phyloP scores from a whole-genome alignment of 2,113 vertebrate genomes.

The Trichechus manatus region DNA sequence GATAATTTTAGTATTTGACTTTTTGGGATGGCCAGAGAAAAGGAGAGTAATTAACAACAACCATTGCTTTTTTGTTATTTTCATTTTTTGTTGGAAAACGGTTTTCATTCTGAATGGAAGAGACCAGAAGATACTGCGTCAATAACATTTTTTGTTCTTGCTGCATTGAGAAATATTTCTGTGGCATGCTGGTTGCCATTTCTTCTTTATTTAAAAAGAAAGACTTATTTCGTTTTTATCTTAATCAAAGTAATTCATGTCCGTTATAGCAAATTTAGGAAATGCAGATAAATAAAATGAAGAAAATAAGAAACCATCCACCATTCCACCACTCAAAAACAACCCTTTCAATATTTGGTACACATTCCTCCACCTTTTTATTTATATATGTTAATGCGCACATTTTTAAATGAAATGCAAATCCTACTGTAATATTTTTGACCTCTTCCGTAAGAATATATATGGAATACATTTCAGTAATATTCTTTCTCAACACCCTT shows the following conservation, averaged over 20 bases:
- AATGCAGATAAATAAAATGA: neutral
- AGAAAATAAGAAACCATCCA: neutral
- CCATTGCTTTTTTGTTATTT: constrained; percentile 20
- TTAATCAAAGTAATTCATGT: constrained; percentile 34
- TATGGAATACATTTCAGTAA: neutral
- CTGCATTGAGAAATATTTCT: neutral
- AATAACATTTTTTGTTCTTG: neutral
- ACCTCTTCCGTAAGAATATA: constrained; percentile 29
- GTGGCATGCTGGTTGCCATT: neutral
- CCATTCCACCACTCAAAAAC: neutral
- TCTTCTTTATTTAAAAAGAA: constrained; percentile 36
- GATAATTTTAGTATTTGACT: constrained; percentile 62
- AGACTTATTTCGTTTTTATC: constrained; percentile 24
- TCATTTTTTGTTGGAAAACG: constrained; percentile 48
- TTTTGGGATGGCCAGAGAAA: constrained; percentile 41
- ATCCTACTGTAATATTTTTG: neutral
- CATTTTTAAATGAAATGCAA: constrained; percentile 9
- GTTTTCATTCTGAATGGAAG: constrained; percentile 45
- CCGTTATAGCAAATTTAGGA: constrained; percentile 52
- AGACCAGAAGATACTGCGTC: neutral
- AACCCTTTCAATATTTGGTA: neutral
- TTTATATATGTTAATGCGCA: neutral
- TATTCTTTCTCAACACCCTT: neutral
- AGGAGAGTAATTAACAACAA: constrained; percentile 30
- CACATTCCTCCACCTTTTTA: neutral